These are phyloP conservation scores for Colletes collaris DNA, from an alignment of 2,888 invertebrate genomes.

Conservation along the genomic window DNA sequence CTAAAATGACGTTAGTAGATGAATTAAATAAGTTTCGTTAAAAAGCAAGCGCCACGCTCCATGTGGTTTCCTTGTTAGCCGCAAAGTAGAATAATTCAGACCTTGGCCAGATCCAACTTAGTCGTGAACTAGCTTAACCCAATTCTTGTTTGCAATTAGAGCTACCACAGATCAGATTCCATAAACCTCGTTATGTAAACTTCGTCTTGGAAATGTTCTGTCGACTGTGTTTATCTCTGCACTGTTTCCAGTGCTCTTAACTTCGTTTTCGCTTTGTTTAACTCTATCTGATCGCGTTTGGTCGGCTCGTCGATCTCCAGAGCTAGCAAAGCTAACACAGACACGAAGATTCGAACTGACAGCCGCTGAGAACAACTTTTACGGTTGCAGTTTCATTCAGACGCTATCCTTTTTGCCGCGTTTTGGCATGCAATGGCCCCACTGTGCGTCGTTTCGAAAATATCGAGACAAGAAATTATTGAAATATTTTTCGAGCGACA, in stretches of 20 bases:
- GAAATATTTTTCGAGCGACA: too few relatives aligned
- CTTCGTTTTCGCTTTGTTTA: conserved; percentile 10
- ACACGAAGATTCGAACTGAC: neutral
- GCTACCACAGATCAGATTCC: neutral
- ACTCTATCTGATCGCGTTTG: conserved; percentile 25
- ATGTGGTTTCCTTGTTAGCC: too few relatives aligned
- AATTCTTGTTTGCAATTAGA: neutral
- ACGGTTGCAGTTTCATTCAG: too few relatives aligned
- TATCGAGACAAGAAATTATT: too few relatives aligned
- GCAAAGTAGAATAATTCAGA: neutral
- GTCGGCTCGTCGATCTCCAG: conserved; percentile 22
- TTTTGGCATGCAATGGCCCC: too few relatives aligned
- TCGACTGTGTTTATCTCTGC: neutral
- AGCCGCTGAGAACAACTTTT: too few relatives aligned
- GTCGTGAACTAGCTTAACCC: neutral
- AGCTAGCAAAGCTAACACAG: neutral
- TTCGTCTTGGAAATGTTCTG: neutral
- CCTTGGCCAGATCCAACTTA: conserved; percentile 2
- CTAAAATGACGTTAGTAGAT: too few relatives aligned
- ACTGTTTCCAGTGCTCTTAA: conserved; percentile 12
- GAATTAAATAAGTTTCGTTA: too few relatives aligned
- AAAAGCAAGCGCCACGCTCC: too few relatives aligned
- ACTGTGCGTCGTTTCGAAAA: too few relatives aligned
- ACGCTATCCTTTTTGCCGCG: too few relatives aligned
- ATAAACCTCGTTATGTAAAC: neutral